Percentiles rank a stretch among this genome's conserved stretches.
Conservation (phyloP, 2,113 vertebrate genomes). For the Ivindomyrus marchei region DNA sequence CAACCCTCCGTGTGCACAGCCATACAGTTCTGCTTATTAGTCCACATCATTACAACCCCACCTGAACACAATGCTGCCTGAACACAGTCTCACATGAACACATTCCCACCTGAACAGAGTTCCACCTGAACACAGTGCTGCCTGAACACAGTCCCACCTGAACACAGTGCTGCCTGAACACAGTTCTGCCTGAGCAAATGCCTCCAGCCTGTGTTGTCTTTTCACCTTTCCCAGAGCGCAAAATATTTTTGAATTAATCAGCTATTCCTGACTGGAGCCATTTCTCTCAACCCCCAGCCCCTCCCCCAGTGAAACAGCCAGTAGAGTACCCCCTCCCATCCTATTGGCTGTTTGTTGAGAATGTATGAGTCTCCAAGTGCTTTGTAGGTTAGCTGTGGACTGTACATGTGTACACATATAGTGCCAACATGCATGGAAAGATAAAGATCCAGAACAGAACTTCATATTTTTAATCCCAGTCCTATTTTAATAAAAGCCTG, state of each 20-base stretch:
- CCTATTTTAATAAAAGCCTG: background rate
- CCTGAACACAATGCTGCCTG: background rate
- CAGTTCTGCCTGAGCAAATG: background rate
- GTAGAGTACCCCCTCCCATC: background rate
- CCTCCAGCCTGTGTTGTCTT: background rate
- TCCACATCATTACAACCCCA: background rate
- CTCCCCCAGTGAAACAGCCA: background rate
- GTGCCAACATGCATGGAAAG: background rate
- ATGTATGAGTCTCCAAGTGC: background rate
- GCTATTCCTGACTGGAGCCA: background rate
- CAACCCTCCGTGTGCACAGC: background rate
- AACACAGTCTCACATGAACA: background rate
- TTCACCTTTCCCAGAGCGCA: background rate
- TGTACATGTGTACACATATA: background rate
- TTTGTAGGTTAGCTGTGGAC: background rate
- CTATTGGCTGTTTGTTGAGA: background rate
- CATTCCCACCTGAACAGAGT: too few relatives aligned
- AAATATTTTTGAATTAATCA: background rate
- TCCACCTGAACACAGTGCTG: background rate
- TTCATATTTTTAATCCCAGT: background rate
- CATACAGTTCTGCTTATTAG: background rate
- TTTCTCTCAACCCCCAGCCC: background rate
- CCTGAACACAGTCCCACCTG: background rate
- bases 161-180: background rate
- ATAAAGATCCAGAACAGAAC: background rate